Percentiles rank a stretch among this genome's conserved stretches.
Conservation (phyloP, 2,888 invertebrate genomes). For the Glyphotaelius pellucidus region DNA sequence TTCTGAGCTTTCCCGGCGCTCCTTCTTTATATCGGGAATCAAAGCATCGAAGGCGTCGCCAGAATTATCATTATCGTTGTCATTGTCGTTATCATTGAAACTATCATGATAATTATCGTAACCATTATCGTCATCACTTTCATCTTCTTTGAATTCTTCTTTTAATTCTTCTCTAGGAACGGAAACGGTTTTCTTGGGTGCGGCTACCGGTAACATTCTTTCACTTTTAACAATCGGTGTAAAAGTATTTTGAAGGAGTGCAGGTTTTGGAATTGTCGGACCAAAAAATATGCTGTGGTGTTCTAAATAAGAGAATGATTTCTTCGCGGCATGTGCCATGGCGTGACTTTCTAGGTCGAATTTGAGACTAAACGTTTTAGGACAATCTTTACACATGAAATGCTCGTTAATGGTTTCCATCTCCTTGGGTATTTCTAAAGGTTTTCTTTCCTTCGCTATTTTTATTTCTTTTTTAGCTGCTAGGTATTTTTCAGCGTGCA, state of each 20-base stretch:
- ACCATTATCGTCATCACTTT: background rate
- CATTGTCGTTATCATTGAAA: background rate
- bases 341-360: background rate
- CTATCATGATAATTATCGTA: background rate
- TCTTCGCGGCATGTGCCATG: background rate
- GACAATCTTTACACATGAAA: slow-evolving; percentile 3
- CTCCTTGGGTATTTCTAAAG: background rate
- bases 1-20: background rate
- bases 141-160: background rate
- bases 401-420: background rate
- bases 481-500: background rate
- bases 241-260: background rate
- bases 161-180: background rate
- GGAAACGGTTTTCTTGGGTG: background rate
- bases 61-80: background rate
- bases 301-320: slow-evolving; percentile 6
- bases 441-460: background rate
- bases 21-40: background rate
- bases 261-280: background rate
- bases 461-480: background rate
- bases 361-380: slow-evolving; percentile 15
- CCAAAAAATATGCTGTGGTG: background rate
- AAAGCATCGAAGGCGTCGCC: background rate
- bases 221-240: slow-evolving; percentile 6
- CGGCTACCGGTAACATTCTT: background rate